Percentiles rank a stretch among this genome's conserved stretches.
These are phyloP conservation scores for Caenorhabditis sulstoni DNA, from an alignment of 2,888 invertebrate species.

Conservation along the genomic window DNA sequence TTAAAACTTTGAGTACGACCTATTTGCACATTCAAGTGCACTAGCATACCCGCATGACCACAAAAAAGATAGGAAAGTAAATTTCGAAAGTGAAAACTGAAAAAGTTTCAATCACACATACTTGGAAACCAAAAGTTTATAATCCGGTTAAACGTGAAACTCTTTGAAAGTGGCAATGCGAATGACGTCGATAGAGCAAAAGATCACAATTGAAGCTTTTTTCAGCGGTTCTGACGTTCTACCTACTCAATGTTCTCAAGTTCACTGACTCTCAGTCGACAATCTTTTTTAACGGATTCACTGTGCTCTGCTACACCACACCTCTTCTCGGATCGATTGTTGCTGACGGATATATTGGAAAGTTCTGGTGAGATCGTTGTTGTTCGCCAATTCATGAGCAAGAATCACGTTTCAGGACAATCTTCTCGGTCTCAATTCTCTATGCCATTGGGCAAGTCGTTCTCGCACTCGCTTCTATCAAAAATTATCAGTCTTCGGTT, in stretches of 20 bases:
- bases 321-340: constrained; percentile 93
- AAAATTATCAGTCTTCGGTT: constrained; percentile 72
- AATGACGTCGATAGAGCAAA: constrained; percentile 34
- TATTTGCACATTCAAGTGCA: constrained; percentile 1
- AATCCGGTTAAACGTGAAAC: constrained; percentile 35
- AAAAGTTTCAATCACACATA: constrained; percentile 10
- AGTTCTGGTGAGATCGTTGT: constrained; percentile 85
- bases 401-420: constrained; percentile 84
- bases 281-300: constrained; percentile 91
- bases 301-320: constrained; percentile 92
- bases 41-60: background rate
- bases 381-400: background rate
- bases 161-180: constrained; percentile 19
- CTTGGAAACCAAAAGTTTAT: constrained; percentile 23
- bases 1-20: background rate
- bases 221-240: constrained; percentile 92
- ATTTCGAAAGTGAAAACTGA: background rate
- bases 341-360: constrained; percentile 93
- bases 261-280: constrained; percentile 88
- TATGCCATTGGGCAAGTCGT: constrained; percentile 90
- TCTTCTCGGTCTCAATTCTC: constrained; percentile 91
- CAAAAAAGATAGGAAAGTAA: constrained; percentile 21
- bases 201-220: constrained; percentile 39
- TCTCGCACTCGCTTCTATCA: constrained; percentile 84
- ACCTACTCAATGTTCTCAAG: constrained; percentile 88